Evolutionary conservation across 2,888 invertebrate genomes (phyloP).

Genomic region (Cosmorhoe ocellata): DNA sequence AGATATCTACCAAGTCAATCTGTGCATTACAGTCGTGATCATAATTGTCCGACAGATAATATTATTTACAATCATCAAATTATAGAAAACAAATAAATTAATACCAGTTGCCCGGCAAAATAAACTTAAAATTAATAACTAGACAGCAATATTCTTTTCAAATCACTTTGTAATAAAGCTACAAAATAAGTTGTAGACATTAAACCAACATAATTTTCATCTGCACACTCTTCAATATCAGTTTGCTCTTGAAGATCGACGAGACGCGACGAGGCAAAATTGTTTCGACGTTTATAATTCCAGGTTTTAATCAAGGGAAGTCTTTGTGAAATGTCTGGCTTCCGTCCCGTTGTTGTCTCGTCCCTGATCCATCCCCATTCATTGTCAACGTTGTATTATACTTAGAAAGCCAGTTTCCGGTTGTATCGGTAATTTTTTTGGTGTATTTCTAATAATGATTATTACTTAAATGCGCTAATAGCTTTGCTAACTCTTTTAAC

Average conservation of each 20-base stretch:
- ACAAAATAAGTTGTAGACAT: constrained; percentile 32
- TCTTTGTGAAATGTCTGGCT: constrained; percentile 59
- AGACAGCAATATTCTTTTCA: background rate
- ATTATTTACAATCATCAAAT: no score
- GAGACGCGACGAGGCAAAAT: constrained; percentile 58
- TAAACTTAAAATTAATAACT: no score
- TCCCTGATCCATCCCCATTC: constrained; percentile 53
- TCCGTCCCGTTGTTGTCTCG: constrained; percentile 46
- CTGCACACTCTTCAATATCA: constrained; percentile 64
- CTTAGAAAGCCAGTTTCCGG: background rate
- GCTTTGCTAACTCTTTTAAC: no score
- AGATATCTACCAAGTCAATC: no score
- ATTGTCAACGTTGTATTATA: constrained; percentile 48
- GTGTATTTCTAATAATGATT: no score
- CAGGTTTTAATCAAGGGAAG: constrained; percentile 76
- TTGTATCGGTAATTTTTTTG: no score
- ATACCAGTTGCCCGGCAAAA: no score
- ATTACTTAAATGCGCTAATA: no score
- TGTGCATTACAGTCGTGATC: no score
- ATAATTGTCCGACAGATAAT: no score
- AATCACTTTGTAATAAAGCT: background rate
- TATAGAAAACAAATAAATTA: no score
- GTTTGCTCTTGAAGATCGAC: constrained; percentile 53
- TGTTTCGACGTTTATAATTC: constrained; percentile 77
- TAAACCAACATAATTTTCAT: constrained; percentile 45